Conservation (phyloP, 2,888 invertebrate genomes). For the Craniophora ligustri region DNA sequence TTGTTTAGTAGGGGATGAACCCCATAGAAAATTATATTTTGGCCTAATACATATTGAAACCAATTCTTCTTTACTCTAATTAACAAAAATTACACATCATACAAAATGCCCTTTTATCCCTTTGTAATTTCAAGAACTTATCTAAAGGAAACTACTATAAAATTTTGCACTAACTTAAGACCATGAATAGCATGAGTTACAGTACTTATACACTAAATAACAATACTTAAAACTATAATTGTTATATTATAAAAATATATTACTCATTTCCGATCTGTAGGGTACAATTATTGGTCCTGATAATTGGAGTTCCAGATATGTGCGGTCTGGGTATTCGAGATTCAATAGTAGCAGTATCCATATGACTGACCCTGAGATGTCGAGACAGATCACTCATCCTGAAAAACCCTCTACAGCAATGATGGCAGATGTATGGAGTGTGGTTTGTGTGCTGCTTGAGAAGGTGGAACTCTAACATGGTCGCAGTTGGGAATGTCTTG, state of each 20-base stretch:
- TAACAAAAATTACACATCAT: too few species aligned
- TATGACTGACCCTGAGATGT: constrained; percentile 76
- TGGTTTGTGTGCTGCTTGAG: constrained; percentile 82
- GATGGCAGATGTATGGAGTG: constrained; percentile 79
- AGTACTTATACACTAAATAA: not conserved
- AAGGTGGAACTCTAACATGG: constrained; percentile 82
- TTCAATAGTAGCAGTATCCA: constrained; percentile 60
- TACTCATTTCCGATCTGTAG: not conserved
- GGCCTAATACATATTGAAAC: too few species aligned
- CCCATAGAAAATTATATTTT: too few species aligned
- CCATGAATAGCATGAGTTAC: not conserved
- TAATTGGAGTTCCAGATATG: constrained; percentile 12
- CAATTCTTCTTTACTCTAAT: too few species aligned
- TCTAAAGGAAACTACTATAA: too few species aligned
- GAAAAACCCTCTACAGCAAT: constrained; percentile 81
- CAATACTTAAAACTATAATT: not conserved
- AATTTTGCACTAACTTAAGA: not conserved
- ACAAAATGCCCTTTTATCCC: too few species aligned
- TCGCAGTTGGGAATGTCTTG: constrained; percentile 77
- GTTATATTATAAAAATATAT: not conserved
- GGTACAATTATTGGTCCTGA: not conserved
- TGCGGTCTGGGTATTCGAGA: constrained; percentile 17
- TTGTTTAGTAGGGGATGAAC: too few species aligned
- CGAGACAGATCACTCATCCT: constrained; percentile 79
- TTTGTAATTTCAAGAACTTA: too few species aligned